phyloP scores from a whole-genome alignment of 2,113 vertebrate species.

The Struthio camelus region DNA sequence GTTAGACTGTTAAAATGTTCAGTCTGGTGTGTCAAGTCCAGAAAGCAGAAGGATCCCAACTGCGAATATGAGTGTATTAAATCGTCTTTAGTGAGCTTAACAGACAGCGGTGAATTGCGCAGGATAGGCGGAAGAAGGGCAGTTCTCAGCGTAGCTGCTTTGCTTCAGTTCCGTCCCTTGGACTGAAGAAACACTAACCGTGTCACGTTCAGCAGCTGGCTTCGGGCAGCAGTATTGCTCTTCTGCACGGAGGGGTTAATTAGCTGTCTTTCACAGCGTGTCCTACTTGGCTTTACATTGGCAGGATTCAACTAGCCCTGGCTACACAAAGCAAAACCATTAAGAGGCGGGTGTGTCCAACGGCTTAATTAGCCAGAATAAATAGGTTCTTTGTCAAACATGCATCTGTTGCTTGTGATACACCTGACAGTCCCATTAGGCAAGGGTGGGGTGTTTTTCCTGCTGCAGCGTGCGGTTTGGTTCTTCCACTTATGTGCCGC shows the following conservation, averaged over 20 bases:
- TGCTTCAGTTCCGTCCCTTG: constrained; percentile 53
- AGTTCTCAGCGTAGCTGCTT: constrained; percentile 64
- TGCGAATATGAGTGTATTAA: constrained; percentile 65
- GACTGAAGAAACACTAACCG: constrained; percentile 70
- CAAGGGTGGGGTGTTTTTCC: constrained; percentile 63
- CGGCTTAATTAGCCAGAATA: constrained; percentile 80
- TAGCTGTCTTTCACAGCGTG: constrained; percentile 75
- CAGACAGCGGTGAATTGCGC: constrained; percentile 24
- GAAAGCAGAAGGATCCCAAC: constrained; percentile 47
- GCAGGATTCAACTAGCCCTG: constrained; percentile 58
- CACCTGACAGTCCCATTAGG: constrained; percentile 76
- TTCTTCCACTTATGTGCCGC: constrained; percentile 41
- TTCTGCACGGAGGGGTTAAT: constrained; percentile 72
- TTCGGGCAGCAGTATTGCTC: constrained; percentile 62
- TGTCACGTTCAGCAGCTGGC: constrained; percentile 76
- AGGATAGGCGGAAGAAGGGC: constrained; percentile 46
- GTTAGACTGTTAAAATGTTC: constrained; percentile 58
- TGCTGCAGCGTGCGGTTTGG: constrained; percentile 37
- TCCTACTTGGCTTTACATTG: constrained; percentile 72
- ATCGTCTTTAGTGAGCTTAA: constrained; percentile 51
- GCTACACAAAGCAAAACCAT: constrained; percentile 68
- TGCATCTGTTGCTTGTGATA: constrained; percentile 77
- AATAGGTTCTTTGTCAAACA: constrained; percentile 77
- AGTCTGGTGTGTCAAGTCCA: constrained; percentile 45
- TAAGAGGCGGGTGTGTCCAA: constrained; percentile 75